Base-by-base conservation (phyloP, 53 echinoderm and acorn worm species). In the Glandiceps talaboti region DNA sequence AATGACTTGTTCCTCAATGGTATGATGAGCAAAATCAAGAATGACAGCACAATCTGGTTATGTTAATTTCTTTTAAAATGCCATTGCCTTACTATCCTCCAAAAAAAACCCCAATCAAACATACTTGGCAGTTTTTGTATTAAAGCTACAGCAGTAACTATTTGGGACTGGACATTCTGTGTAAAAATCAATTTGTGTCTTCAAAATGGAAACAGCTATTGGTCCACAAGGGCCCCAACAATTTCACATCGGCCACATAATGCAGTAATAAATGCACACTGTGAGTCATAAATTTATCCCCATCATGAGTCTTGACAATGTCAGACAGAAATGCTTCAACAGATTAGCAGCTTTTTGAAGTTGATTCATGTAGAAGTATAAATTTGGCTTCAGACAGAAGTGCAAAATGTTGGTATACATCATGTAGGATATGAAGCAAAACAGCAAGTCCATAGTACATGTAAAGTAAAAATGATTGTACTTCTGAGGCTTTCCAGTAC, bases 401-500 rank as follows among this genome's bases (percentile, higher is more conserved):
- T 12, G 64, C 64, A 45, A 45, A 45, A 45, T 45, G 64, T 20
- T 45, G 64, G 20, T 45, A 45, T 20, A 45, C 64, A 45, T 84
- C 74, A 1, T 81, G 30, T 76, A 89, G 31, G 14, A 92, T 29
- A 30, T 83, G 81, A 33, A 1, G 80, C 30, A 92, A 80, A 29
- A 90, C 80, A 30, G 93, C 90, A 6, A 92, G 31, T 30, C 87
- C 89, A 82, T 92, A 92, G n/a, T n/a, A n/a, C n/a, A n/a, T n/a
- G 81, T 85, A 92, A 27, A 92, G 83, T 29, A 92, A 29, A 85
- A 86, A 92, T 1, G 90, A 30, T 74, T 90, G 79, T 32, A 82
- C 89, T 74, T 90, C 89, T 27, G 89, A 87, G 12, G 92, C 89
- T 29, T 92, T 92, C 89, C 89, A 92, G 76, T 83, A 85, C 82